Evolutionary conservation across 1,140 invertebrate species (phyloP), one percentile per base, ranked within the genome.

Genomic region (Lordiphosa mommai): DNA sequence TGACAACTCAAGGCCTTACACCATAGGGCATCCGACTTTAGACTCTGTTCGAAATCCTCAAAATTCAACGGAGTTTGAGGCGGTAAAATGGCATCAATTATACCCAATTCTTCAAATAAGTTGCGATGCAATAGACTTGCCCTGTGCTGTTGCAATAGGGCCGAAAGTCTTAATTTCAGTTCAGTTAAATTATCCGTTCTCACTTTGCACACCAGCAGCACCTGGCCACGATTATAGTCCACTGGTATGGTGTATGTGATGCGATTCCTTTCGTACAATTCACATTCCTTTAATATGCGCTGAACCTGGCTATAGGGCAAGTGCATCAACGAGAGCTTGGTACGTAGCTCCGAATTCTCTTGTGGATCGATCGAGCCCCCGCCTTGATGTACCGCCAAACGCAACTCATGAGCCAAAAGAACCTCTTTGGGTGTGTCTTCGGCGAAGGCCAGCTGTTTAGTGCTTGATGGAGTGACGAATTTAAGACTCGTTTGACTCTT

Each of bases 381-480:
- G 1, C 71, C 71, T 5, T 65, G 58, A 41, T 69, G 66, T n/a
- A 73, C 64, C 6, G 71, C 71, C 23, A 69, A 16, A 7, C 70
- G 52, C 12, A 74, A 43, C 6, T 64, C 38, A 17, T 74, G 44
- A 1, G 64, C 64, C 43, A 58, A 9, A n/a, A 34, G 49, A 23
- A 48, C 14, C 27, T 67, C 48, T 7, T 41, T 32, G 16, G 57
- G 29, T 3, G 40, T 40, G 4, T 47, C 32, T 14, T 14, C 8
- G 8, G 43, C 41, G 12, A 53, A 53, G 6, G 33, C 29, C 1
- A 29, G 29, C 8, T 29, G 30, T 47, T 48, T 69, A 9, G 56
- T 51, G 34, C 33, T 48, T 7, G 48, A 2, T 6, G 55, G 48
- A 5, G 23, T 40, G 9, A 41, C 29, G 47, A 29, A 46, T 10